These are phyloP conservation scores for Pedionomus torquatus DNA, from an alignment of 2,113 vertebrate species.

Conservation along the genomic window DNA sequence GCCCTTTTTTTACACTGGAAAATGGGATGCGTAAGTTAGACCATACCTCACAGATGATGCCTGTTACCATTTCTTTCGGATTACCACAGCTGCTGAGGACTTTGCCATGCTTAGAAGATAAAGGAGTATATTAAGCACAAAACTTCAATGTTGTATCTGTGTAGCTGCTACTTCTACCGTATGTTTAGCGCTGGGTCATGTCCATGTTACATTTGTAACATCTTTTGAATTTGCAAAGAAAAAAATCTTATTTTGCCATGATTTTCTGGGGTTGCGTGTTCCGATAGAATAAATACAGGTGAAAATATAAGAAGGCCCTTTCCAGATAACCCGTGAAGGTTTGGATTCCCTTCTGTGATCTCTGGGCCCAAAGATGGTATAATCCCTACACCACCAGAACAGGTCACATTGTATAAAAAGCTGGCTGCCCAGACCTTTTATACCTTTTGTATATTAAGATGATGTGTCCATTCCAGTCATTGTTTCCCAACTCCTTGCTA, in stretches of 20 bases:
- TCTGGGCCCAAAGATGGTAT: neutral
- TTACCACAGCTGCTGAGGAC: constrained; percentile 37
- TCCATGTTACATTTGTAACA: neutral
- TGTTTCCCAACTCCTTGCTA: neutral
- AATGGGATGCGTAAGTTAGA: constrained; percentile 27
- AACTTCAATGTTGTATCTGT: neutral
- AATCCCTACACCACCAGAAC: neutral
- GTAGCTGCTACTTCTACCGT: constrained; percentile 31
- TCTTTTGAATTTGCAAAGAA: neutral
- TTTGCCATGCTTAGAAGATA: constrained; percentile 4
- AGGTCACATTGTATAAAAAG: neutral
- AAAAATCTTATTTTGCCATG: neutral
- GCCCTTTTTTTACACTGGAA: constrained; percentile 60
- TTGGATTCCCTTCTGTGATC: neutral
- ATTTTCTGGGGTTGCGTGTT: neutral
- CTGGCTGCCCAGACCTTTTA: neutral
- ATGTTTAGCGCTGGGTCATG: neutral
- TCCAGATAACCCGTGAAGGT: neutral
- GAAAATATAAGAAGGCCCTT: neutral
- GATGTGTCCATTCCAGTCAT: neutral
- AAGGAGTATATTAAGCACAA: constrained; percentile 29
- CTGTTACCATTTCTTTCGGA: neutral
- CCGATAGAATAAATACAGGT: neutral
- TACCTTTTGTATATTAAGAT: neutral
- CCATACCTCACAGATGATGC: constrained; percentile 25